Evolutionary conservation across 1,140 invertebrate species (phyloP).

Genomic region (Parasteatoda tepidariorum): DNA sequence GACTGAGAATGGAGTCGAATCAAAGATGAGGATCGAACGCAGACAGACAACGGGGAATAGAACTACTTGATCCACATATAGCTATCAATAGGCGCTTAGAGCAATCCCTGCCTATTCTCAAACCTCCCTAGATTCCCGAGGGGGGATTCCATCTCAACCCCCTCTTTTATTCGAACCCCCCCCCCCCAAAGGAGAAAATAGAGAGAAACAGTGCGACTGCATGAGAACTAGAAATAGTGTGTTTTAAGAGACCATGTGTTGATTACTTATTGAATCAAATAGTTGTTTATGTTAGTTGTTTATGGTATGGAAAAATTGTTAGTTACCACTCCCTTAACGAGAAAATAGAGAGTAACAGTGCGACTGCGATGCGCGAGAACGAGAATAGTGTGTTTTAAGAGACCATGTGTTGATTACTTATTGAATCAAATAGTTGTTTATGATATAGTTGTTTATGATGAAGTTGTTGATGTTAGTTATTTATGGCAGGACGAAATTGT

Average conservation of each 20-base stretch:
- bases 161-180: not conserved
- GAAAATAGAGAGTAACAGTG: not conserved
- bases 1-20: too few relatives aligned
- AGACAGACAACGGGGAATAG: not conserved
- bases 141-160: not conserved
- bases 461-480: too few relatives aligned
- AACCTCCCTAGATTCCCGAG: not conserved
- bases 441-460: too few relatives aligned
- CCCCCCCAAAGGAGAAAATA: not conserved
- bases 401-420: slow-evolving; percentile 48
- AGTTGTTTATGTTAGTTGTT: too few relatives aligned
- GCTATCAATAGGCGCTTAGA: slow-evolving; percentile 29
- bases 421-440: too few relatives aligned
- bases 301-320: too few relatives aligned
- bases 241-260: slow-evolving; percentile 37
- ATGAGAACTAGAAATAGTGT: not conserved
- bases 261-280: slow-evolving; percentile 26
- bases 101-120: slow-evolving; percentile 4
- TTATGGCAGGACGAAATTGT: too few relatives aligned
- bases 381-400: not conserved
- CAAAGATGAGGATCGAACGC: not conserved
- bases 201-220: not conserved
- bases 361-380: not conserved
- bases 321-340: not conserved
- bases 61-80: not conserved